Conservation (phyloP, 2,888 invertebrate species). For the Xanthia togata region DNA sequence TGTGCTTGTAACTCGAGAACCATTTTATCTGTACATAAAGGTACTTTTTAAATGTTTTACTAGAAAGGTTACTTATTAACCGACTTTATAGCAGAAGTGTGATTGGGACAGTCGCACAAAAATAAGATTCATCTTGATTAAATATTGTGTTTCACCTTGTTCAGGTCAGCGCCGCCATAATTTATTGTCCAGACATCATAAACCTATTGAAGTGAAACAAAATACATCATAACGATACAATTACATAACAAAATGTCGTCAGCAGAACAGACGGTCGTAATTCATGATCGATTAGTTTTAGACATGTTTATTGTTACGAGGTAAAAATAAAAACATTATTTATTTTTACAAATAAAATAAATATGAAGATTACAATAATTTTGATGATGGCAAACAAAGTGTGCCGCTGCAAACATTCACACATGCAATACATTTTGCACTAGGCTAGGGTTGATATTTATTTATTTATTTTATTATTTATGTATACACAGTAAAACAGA, state of each 20-base stretch:
- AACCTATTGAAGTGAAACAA: slow-evolving; percentile 34
- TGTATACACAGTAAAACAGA: too few species aligned
- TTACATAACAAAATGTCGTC: slow-evolving; percentile 48
- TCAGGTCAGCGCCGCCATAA: background rate
- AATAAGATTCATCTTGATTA: background rate
- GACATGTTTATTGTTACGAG: background rate
- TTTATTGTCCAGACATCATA: slow-evolving; percentile 49
- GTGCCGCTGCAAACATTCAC: background rate
- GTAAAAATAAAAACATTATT: background rate
- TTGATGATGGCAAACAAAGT: too few species aligned
- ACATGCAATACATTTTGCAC: background rate
- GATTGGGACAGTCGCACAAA: too few species aligned
- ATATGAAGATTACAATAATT: background rate
- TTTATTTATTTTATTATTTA: too few species aligned
- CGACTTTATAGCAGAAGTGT: background rate
- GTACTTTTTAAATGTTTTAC: background rate
- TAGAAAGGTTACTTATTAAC: background rate
- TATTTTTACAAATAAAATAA: background rate
- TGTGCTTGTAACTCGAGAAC: background rate
- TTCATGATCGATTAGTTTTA: slow-evolving; percentile 25
- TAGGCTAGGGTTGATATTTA: too few species aligned
- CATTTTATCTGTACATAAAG: background rate
- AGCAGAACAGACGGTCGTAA: slow-evolving; percentile 49
- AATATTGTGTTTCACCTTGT: slow-evolving; percentile 15
- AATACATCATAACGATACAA: slow-evolving; percentile 35